Conservation (phyloP, 2,797 vertebrate genomes). For the Zonotrichia albicollis region DNA sequence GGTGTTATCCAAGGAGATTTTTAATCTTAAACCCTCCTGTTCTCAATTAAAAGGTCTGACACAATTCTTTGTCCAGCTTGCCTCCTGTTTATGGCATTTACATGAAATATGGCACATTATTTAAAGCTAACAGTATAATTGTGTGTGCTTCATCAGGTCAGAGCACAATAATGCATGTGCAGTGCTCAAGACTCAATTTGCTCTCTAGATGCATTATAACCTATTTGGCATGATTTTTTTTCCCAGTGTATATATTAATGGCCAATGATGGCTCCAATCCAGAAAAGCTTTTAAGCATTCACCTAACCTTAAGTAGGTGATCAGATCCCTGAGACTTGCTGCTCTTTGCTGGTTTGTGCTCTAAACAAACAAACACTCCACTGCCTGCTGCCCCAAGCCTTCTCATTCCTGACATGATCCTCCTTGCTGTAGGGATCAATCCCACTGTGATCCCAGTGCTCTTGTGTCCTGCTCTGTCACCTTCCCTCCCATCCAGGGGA, state of each 20-base stretch:
- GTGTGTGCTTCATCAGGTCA: neutral
- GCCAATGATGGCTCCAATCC: neutral
- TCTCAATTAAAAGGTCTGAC: constrained; percentile 18
- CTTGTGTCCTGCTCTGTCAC: neutral
- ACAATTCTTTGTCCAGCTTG: neutral
- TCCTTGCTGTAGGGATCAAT: neutral
- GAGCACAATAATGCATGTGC: neutral
- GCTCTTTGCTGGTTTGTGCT: neutral
- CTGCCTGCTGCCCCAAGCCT: neutral
- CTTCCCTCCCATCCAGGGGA: neutral
- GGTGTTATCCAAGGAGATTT: neutral
- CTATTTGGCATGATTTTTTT: neutral
- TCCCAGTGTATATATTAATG: neutral
- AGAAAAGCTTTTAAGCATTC: constrained; percentile 19
- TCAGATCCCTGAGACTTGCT: neutral
- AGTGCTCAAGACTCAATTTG: neutral
- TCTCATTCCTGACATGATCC: neutral
- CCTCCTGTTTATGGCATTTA: neutral
- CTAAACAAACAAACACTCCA: neutral
- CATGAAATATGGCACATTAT: constrained; percentile 10
- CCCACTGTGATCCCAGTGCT: too few species aligned
- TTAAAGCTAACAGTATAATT: neutral
- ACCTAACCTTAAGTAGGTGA: constrained; percentile 7
- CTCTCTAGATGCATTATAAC: neutral
- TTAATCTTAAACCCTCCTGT: neutral